Percentiles rank a stretch among this genome's conserved stretches.
phyloP scores from a whole-genome alignment of 2,888 invertebrate species.

The Sepiola atlantica region DNA sequence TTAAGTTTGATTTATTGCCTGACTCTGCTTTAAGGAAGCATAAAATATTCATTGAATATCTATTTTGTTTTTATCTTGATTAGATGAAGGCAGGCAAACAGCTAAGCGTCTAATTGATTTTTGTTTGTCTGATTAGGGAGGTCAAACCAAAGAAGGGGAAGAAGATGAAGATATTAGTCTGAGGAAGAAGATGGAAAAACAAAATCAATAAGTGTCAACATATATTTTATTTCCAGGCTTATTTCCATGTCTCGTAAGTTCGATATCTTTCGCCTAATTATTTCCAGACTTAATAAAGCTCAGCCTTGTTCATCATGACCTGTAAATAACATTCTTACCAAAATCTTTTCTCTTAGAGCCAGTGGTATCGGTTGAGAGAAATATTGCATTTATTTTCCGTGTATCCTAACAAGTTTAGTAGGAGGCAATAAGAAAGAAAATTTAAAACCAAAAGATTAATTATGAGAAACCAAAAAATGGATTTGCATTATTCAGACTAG shows the following conservation, averaged over 20 bases:
- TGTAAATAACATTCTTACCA: not conserved
- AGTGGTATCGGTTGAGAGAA: not conserved
- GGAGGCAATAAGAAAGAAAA: not conserved
- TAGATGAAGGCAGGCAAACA: slow-evolving; percentile 10
- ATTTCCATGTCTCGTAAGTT: not conserved
- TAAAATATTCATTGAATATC: slow-evolving; percentile 21
- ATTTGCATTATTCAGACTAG: too few species aligned
- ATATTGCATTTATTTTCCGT: not conserved
- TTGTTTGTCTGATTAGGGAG: not conserved
- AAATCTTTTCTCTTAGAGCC: not conserved
- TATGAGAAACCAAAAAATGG: too few species aligned
- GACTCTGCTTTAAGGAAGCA: not conserved
- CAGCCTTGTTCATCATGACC: not conserved
- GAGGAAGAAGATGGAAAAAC: not conserved
- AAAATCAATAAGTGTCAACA: not conserved
- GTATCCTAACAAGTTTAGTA: not conserved
- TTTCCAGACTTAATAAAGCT: not conserved
- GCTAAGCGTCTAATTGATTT: not conserved
- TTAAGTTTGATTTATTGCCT: not conserved
- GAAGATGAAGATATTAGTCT: slow-evolving; percentile 32
- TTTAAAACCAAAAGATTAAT: too few species aligned
- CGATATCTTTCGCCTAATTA: not conserved
- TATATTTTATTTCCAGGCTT: not conserved
- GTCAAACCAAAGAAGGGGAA: not conserved
- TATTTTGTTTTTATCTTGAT: slow-evolving; percentile 32